A percentile compares a stretch with the other conserved stretches of the same genome.
Evolutionary conservation across 2,888 invertebrate genomes (phyloP).

Genomic region (Cheilosia pagana): DNA sequence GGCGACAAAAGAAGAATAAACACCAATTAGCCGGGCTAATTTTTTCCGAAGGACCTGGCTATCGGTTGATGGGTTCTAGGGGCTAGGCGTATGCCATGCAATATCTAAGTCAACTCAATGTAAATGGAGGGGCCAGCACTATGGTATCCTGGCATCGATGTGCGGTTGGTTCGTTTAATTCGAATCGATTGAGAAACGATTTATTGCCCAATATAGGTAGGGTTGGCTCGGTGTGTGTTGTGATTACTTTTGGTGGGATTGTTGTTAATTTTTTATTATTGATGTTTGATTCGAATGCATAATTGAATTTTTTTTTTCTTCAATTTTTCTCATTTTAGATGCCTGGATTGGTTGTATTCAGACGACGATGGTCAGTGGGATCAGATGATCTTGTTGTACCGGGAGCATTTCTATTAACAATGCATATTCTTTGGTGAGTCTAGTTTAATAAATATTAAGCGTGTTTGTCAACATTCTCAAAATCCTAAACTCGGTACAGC

Average conservation of each 20-base stretch:
- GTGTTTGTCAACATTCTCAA: background rate
- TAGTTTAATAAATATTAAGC: background rate
- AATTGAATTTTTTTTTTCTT: background rate
- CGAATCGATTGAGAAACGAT: slow-evolving; percentile 33
- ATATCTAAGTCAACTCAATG: slow-evolving; percentile 34
- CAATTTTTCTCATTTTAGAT: slow-evolving; percentile 84
- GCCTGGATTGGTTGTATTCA: slow-evolving; percentile 94
- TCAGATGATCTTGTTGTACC: slow-evolving; percentile 95
- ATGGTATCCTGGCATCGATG: background rate
- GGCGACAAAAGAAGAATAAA: slow-evolving; percentile 64
- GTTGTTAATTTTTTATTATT: background rate
- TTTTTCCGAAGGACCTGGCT: slow-evolving; percentile 28
- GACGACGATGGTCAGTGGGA: slow-evolving; percentile 94
- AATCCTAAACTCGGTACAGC: too few relatives aligned
- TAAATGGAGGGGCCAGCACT: background rate
- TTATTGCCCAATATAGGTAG: slow-evolving; percentile 2
- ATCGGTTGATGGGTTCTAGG: slow-evolving; percentile 14
- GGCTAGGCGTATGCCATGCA: slow-evolving; percentile 3
- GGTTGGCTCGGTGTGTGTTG: background rate
- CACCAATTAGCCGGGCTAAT: slow-evolving; percentile 68
- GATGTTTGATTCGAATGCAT: background rate
- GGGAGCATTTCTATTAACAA: slow-evolving; percentile 89
- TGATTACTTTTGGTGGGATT: slow-evolving; percentile 2
- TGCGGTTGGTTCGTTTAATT: slow-evolving; percentile 17
- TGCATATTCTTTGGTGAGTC: slow-evolving; percentile 91